These are phyloP conservation scores for Oncorhynchus clarkii DNA, from an alignment of 2,113 vertebrate species.

Conservation along the genomic window DNA sequence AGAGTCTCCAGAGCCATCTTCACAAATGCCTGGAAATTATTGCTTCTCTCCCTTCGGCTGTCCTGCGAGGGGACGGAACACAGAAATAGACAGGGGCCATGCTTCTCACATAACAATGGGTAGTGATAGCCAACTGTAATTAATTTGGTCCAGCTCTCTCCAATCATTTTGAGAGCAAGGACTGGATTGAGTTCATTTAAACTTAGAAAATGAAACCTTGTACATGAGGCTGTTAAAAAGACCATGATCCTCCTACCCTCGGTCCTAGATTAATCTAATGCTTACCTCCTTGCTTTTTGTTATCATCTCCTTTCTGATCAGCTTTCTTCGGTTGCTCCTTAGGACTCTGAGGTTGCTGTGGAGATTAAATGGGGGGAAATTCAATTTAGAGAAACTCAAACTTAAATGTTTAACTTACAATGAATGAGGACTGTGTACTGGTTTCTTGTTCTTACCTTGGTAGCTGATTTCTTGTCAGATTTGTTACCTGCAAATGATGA, in stretches of 20 bases:
- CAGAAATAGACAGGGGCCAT: conserved; percentile 24
- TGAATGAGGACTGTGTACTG: background rate
- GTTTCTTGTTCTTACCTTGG: conserved; percentile 67
- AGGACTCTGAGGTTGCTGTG: conserved; percentile 77
- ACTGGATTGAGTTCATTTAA: too few species aligned
- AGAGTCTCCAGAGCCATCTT: conserved; percentile 79
- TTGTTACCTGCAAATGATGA: conserved; percentile 72
- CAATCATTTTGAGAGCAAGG: too few species aligned
- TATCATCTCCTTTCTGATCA: conserved; percentile 81
- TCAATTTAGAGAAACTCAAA: background rate
- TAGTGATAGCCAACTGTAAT: too few species aligned
- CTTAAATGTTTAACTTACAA: background rate
- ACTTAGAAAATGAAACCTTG: too few species aligned
- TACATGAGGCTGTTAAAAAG: too few species aligned
- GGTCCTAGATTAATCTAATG: conserved; percentile 25
- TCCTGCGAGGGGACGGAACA: conserved; percentile 64
- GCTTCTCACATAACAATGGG: conserved; percentile 20
- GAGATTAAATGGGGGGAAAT: conserved; percentile 6
- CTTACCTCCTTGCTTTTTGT: conserved; percentile 83
- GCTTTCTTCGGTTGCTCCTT: conserved; percentile 80
- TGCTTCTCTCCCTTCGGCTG: conserved; percentile 83
- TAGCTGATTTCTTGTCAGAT: conserved; percentile 78
- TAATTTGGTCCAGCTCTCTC: too few species aligned
- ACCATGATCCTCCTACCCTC: too few species aligned
- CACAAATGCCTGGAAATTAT: conserved; percentile 79